Evolutionary conservation across 2,888 invertebrate species (phyloP), one percentile per base, ranked within the genome.

Genomic region (Tetragonisca angustula): DNA sequence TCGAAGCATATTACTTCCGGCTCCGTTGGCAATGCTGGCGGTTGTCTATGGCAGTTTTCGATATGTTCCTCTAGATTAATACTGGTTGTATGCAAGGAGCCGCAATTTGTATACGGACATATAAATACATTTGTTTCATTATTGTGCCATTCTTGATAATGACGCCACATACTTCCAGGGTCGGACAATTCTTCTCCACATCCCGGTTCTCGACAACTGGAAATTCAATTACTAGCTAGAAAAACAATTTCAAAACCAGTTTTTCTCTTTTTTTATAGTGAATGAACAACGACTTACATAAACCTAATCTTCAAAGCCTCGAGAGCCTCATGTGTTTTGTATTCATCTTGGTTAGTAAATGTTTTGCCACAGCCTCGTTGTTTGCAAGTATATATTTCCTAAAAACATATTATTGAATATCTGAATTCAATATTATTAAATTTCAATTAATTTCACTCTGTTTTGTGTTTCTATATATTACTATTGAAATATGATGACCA

Each of bases 111-210:
- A 59, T 94, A 94, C 0, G 94, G 94, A 88, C 94, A 94, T 6
- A 93, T 89, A 76, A 93, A 94, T 49, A 92, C 92, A 79, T 92
- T 94, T 21, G 92, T 93, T 79, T 94, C 94, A 64, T 93, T 92
- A 79, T 93, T 94, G 81, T 94, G 94, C 92, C 93, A 94, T 87
- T 94, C 94, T 86, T 93, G 94, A 84, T 94, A 94, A 81, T 94
- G 94, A 69, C 94, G 92, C 94, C 94, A 94, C 94, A 94, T 94
- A 64, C 93, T 94, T 67, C 94, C 94, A n/a, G 94, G 94, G 84
- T 94, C 94, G 9, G 94, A 91, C 19, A 94, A 59, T 87, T 94
- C 94, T 75, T 94, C 93, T 32, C 94, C 94, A 50, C 94, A 94
- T 87, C 93, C 94, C 84, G 94, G 94, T 69, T 94, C 94, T 13